phyloP scores from a whole-genome alignment of 2,888 invertebrate species.

The Cantharis rufa region DNA sequence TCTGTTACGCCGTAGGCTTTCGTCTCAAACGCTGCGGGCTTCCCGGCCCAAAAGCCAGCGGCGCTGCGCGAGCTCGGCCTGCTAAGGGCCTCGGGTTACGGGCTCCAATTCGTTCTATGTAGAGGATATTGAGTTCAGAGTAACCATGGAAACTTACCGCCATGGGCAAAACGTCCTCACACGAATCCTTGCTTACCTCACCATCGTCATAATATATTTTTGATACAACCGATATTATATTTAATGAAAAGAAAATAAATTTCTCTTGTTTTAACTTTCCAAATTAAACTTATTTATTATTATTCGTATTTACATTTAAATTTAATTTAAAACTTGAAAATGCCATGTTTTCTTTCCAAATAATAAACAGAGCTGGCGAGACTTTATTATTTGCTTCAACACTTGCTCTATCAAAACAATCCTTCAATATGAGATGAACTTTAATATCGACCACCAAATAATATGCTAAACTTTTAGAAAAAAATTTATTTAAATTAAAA shows the following conservation, averaged over 20 bases:
- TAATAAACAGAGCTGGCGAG: background rate
- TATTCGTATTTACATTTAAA: background rate
- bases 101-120: slow-evolving; percentile 49
- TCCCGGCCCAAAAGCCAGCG: slow-evolving; percentile 40
- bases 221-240: slow-evolving; percentile 9
- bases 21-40: slow-evolving; percentile 46
- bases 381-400: background rate
- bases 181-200: slow-evolving; percentile 28
- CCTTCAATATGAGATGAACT: background rate
- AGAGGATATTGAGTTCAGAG: slow-evolving; percentile 50
- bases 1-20: slow-evolving; percentile 38
- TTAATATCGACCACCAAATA: background rate
- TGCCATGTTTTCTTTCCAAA: background rate
- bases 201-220: slow-evolving; percentile 27
- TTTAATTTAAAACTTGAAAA: background rate
- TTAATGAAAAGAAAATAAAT: slow-evolving; percentile 3
- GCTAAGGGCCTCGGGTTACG: slow-evolving; percentile 23
- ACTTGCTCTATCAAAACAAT: background rate
- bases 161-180: slow-evolving; percentile 37
- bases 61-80: slow-evolving; percentile 42
- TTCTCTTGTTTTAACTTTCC: background rate
- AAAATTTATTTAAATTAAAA: background rate
- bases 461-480: background rate
- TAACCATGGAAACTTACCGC: slow-evolving; percentile 47
- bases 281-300: background rate